Evolutionary conservation across 2,797 vertebrate species (phyloP).

Genomic region (Mus spretus): DNA sequence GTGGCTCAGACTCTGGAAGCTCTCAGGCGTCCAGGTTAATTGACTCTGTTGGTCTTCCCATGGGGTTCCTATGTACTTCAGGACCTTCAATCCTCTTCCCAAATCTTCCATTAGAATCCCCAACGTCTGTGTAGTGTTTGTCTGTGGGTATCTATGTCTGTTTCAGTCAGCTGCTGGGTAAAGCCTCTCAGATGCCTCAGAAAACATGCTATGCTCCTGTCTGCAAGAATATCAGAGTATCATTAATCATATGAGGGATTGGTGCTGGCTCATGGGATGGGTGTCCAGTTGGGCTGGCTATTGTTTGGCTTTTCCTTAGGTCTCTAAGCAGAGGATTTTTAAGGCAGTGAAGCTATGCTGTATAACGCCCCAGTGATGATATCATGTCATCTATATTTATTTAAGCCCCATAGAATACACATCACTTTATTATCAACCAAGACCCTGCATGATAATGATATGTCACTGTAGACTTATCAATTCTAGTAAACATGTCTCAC

Average conservation of each 20-base stretch:
- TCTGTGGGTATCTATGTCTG: not conserved
- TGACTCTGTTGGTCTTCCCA: not conserved
- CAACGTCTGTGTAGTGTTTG: not conserved
- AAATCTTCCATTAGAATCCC: not conserved
- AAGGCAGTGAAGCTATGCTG: not conserved
- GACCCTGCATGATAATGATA: not conserved
- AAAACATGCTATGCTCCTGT: not conserved
- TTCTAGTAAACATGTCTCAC: not conserved
- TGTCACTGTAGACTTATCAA: not conserved
- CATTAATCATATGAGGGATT: not conserved
- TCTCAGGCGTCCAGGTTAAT: not conserved
- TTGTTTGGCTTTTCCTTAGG: not conserved
- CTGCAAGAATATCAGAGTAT: not conserved
- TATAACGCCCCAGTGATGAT: not conserved
- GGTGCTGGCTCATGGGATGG: not conserved
- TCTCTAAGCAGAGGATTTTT: not conserved
- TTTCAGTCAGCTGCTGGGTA: not conserved
- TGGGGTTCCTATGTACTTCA: not conserved
- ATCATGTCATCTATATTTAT: not conserved
- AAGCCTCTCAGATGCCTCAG: not conserved
- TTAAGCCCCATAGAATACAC: not conserved
- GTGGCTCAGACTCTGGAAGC: not conserved
- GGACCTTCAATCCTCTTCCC: not conserved
- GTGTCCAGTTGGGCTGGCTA: not conserved
- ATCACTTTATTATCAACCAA: not conserved